These are phyloP conservation scores for Agonopterix arenella DNA, from an alignment of 2,888 invertebrate genomes.

Conservation along the genomic window DNA sequence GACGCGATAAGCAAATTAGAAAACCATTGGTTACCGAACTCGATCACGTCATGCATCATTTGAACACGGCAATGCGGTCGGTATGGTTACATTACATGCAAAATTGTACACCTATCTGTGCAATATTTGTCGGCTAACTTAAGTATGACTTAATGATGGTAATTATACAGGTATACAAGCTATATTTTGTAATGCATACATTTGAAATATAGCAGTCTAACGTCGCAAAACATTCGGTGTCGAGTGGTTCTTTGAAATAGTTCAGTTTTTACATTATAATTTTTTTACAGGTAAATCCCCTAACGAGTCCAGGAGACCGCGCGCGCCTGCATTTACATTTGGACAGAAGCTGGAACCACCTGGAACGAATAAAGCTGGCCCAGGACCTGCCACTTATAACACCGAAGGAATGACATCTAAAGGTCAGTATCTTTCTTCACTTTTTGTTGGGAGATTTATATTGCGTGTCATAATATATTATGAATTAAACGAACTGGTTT, in stretches of 20 bases:
- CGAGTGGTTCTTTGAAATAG: no score
- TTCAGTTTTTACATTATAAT: neutral
- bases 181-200: no score
- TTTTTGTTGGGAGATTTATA: no score
- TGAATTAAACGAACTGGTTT: no score
- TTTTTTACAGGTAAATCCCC: conserved; percentile 82
- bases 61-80: neutral
- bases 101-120: neutral
- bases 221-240: no score
- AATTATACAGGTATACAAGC: no score
- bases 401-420: conserved; percentile 90
- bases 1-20: conserved; percentile 2
- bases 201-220: no score
- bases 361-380: conserved; percentile 79
- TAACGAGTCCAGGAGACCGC: conserved; percentile 84
- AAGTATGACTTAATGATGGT: no score
- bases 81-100: neutral
- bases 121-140: neutral
- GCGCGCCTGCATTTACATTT: conserved; percentile 90
- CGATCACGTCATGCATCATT: conserved; percentile 1
- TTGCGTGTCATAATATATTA: no score
- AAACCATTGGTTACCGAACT: conserved; percentile 1
- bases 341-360: conserved; percentile 80
- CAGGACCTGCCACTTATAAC: conserved; percentile 94
- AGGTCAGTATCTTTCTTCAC: conserved; percentile 68